These are phyloP conservation scores for Drosophila bipectinata DNA, from an alignment of 1,140 invertebrate genomes.

Conservation along the genomic window DNA sequence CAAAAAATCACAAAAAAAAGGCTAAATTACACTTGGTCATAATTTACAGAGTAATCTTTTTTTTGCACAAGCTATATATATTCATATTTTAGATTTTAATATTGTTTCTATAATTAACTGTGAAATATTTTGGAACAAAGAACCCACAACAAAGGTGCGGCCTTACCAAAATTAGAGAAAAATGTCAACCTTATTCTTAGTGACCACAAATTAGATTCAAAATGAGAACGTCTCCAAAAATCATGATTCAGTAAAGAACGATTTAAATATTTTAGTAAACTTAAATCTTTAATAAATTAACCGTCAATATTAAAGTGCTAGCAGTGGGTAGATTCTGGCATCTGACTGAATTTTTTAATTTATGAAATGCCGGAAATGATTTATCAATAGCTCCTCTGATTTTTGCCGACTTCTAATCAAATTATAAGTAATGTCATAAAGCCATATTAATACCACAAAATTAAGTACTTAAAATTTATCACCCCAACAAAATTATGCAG, in stretches of 20 bases:
- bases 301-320: background rate
- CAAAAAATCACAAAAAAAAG: slow-evolving; percentile 36
- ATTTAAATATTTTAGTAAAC: background rate
- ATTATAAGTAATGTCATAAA: slow-evolving; percentile 61
- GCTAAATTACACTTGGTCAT: slow-evolving; percentile 41
- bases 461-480: slow-evolving; percentile 67
- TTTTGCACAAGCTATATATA: slow-evolving; percentile 9
- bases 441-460: slow-evolving; percentile 56
- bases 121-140: slow-evolving; percentile 14
- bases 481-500: slow-evolving; percentile 21
- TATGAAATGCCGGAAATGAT: slow-evolving; percentile 61
- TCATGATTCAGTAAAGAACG: background rate
- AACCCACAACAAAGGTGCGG: slow-evolving; percentile 17
- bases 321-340: slow-evolving; percentile 29
- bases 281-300: background rate
- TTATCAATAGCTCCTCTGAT: slow-evolving; percentile 14
- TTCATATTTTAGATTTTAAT: slow-evolving; percentile 6
- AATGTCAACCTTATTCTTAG: background rate
- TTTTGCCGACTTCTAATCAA: slow-evolving; percentile 62
- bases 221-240: background rate
- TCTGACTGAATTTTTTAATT: slow-evolving; percentile 23
- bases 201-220: background rate
- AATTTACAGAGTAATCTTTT: slow-evolving; percentile 29
- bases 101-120: background rate
- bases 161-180: slow-evolving; percentile 5